phyloP scores from a whole-genome alignment of 1,140 invertebrate species.

The Leptopilina clavipes region DNA sequence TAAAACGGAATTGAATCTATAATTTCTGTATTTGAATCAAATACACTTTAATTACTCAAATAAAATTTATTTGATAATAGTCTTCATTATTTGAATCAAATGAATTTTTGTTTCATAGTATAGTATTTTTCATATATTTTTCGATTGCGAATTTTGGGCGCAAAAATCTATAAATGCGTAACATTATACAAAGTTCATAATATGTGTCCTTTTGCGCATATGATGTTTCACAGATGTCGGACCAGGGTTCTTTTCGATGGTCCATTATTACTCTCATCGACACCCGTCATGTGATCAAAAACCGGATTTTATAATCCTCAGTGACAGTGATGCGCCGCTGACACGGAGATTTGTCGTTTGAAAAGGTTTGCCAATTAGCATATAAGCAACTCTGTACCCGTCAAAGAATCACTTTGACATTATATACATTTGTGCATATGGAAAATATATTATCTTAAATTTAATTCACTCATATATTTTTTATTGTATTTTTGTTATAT shows the following conservation, averaged over 20 bases:
- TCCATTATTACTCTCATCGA: constrained; percentile 56
- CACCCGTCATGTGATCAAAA: constrained; percentile 44
- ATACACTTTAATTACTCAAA: too few species aligned
- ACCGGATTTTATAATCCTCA: constrained; percentile 60
- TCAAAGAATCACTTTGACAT: constrained; percentile 34
- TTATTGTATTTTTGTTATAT: not conserved
- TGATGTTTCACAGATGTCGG: constrained; percentile 24
- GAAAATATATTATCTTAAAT: constrained; percentile 10
- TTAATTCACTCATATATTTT: too few species aligned
- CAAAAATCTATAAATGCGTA: not conserved
- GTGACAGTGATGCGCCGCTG: constrained; percentile 65
- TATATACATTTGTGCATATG: not conserved
- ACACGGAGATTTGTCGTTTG: constrained; percentile 58
- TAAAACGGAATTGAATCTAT: too few species aligned
- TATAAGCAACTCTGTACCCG: constrained; percentile 47
- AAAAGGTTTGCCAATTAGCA: constrained; percentile 58
- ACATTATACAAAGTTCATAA: constrained; percentile 37
- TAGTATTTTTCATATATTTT: too few species aligned
- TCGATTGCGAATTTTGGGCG: too few species aligned
- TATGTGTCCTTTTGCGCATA: constrained; percentile 34
- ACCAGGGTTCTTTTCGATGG: constrained; percentile 21
- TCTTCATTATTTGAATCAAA: too few species aligned
- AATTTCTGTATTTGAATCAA: too few species aligned
- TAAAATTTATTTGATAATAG: too few species aligned
- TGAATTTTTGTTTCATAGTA: too few species aligned